Conservation (phyloP, 2,113 vertebrate species). For the Petroica traversi region DNA sequence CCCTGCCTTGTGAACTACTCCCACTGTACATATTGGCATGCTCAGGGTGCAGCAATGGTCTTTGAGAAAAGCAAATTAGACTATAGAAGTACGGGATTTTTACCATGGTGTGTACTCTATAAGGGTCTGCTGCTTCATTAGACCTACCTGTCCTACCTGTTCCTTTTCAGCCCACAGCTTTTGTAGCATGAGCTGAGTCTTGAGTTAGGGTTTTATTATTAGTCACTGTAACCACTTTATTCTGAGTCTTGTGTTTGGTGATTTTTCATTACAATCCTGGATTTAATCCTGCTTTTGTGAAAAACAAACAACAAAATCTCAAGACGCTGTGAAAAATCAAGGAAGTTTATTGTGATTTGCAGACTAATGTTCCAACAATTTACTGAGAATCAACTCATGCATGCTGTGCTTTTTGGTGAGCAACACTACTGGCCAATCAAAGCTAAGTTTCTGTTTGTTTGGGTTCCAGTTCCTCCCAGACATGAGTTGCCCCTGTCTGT, state of each 20-base stretch:
- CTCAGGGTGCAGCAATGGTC: neutral
- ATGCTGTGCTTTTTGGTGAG: neutral
- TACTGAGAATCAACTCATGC: neutral
- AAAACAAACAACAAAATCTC: neutral
- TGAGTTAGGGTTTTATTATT: neutral
- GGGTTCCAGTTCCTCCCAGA: neutral
- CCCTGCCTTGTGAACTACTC: neutral
- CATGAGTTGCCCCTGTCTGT: neutral
- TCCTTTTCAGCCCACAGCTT: neutral
- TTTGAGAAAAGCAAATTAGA: neutral
- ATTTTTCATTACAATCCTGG: neutral
- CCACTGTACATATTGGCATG: neutral
- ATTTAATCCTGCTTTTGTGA: neutral
- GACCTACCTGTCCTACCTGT: neutral
- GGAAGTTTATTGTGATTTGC: neutral
- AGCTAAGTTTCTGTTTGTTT: neutral
- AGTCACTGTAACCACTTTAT: neutral
- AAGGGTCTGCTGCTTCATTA: neutral
- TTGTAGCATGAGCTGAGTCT: neutral
- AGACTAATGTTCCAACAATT: neutral
- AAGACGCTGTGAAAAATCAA: neutral
- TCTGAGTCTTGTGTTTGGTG: neutral
- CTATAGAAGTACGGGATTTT: neutral
- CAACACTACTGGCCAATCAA: neutral
- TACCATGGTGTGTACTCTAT: accelerated